Conservation (phyloP, 2,888 invertebrate genomes). For the Chymomyza procnemis region DNA sequence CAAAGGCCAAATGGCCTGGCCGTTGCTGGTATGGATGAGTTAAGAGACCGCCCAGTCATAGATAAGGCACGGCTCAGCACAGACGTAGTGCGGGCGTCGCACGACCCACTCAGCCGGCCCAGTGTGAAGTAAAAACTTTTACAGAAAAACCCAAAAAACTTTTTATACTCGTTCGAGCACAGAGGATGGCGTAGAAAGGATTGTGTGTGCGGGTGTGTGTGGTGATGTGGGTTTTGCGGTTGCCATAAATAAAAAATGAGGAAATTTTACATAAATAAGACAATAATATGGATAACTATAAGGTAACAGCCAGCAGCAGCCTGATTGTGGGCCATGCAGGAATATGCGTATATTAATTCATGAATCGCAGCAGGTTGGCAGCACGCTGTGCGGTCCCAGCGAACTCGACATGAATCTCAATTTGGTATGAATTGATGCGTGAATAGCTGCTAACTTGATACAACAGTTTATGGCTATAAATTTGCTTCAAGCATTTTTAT, state of each 20-base stretch:
- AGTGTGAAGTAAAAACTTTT: neutral
- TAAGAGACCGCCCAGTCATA: neutral
- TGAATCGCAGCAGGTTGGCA: neutral
- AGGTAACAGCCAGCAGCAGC: neutral
- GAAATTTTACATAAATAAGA: slow-evolving; percentile 63
- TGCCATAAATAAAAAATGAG: slow-evolving; percentile 53
- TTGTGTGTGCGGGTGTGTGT: neutral
- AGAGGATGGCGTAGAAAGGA: neutral
- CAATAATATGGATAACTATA: slow-evolving; percentile 36
- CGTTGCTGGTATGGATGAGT: neutral
- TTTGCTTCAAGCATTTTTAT: no score
- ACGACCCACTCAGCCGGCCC: no score
- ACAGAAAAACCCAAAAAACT: neutral
- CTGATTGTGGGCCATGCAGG: no score
- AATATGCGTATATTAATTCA: neutral
- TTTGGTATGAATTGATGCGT: neutral
- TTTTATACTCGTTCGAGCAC: neutral
- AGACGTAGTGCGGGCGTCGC: no score
- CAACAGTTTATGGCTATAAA: no score
- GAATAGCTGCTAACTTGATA: neutral
- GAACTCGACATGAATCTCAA: neutral
- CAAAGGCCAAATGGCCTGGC: neutral
- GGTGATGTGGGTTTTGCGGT: slow-evolving; percentile 37
- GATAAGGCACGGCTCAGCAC: neutral
- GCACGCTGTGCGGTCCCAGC: neutral